Conservation (phyloP, 1,140 invertebrate genomes). For the Hermatobates lingyangjiaoensis region DNA sequence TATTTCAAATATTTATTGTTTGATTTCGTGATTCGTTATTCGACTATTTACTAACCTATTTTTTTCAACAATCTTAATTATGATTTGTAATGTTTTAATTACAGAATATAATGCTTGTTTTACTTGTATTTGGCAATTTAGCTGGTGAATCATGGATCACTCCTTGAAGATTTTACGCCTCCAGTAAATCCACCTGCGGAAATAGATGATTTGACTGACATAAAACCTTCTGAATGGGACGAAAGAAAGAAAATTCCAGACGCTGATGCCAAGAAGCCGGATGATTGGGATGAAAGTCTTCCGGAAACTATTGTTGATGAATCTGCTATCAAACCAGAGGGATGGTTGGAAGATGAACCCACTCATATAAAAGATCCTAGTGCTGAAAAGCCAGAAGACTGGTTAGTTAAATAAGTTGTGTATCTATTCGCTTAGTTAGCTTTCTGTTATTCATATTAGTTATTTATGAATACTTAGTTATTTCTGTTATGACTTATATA, state of each 20-base stretch:
- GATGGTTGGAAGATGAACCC: conserved; percentile 88
- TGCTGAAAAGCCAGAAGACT: conserved; percentile 77
- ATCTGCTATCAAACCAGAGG: conserved; percentile 67
- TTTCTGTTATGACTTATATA: too few species aligned
- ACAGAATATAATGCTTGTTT: too few species aligned
- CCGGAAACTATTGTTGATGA: conserved; percentile 77
- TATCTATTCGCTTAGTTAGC: too few species aligned
- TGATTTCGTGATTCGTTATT: too few species aligned
- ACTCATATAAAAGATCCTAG: conserved; percentile 72
- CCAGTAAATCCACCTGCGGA: conserved; percentile 87
- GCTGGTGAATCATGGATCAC: conserved; percentile 44
- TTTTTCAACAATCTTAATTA: too few species aligned
- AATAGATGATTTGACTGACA: conserved; percentile 86
- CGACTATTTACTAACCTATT: too few species aligned
- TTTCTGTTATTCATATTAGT: too few species aligned
- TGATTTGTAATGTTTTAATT: too few species aligned
- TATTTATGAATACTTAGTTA: too few species aligned
- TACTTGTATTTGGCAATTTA: too few species aligned
- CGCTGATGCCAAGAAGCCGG: conserved; percentile 68
- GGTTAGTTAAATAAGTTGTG: too few species aligned
- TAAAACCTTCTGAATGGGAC: conserved; percentile 87
- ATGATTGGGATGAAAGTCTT: conserved; percentile 89
- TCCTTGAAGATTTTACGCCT: conserved; percentile 79
- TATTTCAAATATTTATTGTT: too few species aligned
- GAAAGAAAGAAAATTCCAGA: conserved; percentile 90